Base-by-base conservation (phyloP, 2,888 invertebrate species). In the Pachydiplax longipennis region DNA sequence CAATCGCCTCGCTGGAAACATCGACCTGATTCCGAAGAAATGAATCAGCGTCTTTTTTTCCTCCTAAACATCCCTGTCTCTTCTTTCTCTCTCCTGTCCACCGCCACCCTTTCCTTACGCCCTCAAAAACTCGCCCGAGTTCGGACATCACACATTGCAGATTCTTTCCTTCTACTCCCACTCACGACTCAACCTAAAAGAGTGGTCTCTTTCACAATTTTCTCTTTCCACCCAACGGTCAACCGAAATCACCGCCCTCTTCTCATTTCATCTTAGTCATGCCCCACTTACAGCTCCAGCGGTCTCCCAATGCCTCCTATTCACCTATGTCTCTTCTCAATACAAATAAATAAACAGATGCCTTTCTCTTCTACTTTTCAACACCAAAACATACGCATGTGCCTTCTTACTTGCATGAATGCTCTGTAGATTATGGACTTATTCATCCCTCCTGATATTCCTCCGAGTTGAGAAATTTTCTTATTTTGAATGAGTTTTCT, bases 21-120 rank as follows among this genome's bases (percentile, higher is more conserved):
- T n/a, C 87, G 87, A 87, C 87, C 87, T 61, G 87, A 87, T 87
- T 87, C 87, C 87, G n/a, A 12, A n/a, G 40, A 65, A 48, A 35
- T 65, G 87, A 87, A 61, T 87, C 87, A 87, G 87, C 87, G 48
- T 37, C 25, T 83, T 83, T 35, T 83, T 83, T 83, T 31, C 83
- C 58, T 48, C 44, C 58, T 35, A 18, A 83, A 53, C 31, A 22
- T 58, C 15, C 87, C 61, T 31, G 15, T 58, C 15, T 37, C 83
- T 25, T 53, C 58, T 37, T 35, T 31, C 31, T 58, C 18, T 31
- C 18, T 83, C 58, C 53, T 58, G 18, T 61, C 58, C 83, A 31
- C 83, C 18, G 18, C 83, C 83, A 31, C 83, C 18, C 58, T 58
- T 58, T 5, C 37, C 37, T 37, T 37, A 37, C 44, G 15, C 15